Percentiles rank a stretch among this genome's conserved stretches.
phyloP scores from a whole-genome alignment of 2,888 invertebrate genomes.

The Campoplex capitator region DNA sequence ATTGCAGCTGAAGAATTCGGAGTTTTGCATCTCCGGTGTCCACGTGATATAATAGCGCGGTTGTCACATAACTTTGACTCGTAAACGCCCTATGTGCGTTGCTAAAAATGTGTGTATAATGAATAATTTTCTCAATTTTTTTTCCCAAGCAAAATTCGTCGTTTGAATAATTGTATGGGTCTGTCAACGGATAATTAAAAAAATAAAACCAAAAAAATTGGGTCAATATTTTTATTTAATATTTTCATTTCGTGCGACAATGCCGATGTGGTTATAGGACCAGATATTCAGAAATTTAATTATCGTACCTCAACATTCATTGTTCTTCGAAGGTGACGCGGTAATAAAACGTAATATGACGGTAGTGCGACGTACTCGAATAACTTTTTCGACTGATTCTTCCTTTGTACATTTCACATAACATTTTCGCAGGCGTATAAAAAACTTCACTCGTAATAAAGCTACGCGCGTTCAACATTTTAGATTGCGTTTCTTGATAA shows the following conservation, averaged over 20 bases:
- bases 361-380: neutral
- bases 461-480: neutral
- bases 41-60: slow-evolving; percentile 11
- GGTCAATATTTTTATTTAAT: neutral
- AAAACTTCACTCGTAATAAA: slow-evolving; percentile 4
- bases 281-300: neutral
- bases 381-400: neutral
- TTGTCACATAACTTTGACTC: neutral
- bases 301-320: neutral
- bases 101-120: neutral
- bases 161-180: neutral
- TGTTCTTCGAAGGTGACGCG: neutral
- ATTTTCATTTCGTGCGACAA: neutral
- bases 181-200: neutral
- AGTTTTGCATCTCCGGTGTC: slow-evolving; percentile 11
- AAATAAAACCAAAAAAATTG: neutral
- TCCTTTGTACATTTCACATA: neutral
- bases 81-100: neutral
- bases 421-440: neutral
- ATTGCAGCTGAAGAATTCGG: slow-evolving; percentile 41
- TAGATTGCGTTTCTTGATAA: neutral
- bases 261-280: neutral
- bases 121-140: neutral
- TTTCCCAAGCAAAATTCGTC: neutral
- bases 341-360: neutral